Evolutionary conservation across 1,140 invertebrate genomes (phyloP), one percentile per base, ranked within the genome.

Genomic region (Anastatus disparis): DNA sequence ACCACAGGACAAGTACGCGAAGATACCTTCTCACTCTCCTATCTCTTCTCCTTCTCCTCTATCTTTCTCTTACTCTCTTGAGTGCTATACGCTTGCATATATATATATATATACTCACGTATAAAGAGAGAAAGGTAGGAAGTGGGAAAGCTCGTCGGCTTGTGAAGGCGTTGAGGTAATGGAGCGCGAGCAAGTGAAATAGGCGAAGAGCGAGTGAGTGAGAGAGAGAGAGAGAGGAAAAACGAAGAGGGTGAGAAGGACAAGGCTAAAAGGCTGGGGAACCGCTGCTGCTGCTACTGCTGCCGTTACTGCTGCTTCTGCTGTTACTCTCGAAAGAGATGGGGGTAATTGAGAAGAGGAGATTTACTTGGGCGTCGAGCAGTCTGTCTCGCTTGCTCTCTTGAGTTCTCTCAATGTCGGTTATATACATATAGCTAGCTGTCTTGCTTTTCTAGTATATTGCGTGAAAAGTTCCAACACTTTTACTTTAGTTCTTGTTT

Each of bases 321-420:
- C n/a, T n/a, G n/a, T n/a, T n/a, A n/a, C n/a, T n/a, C n/a, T n/a
- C n/a, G n/a, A n/a, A n/a, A 48, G 42, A 35, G 68, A 66, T 69
- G 74, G 76, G 77, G 82, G 83, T 84, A 85, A 85, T 85, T 84
- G 82, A 84, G 83, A 84, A 85, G 79, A 82, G 81, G 82, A 84
- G 82, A 85, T 84, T 85, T 84, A 84, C 82, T 83, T 80, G 76
- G 76, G 75, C 75, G 68, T 73, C 69, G 70, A 76, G 76, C 53
- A 63, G 59, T 53, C 48, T 55, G 53, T 35, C 65, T 55, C 50
- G 7, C 13, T 58, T 26, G 12, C 26, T 35, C 31, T 35, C 31
- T 35, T 10, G 4, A 6, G 10, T 10, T 35, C 31, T 35, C 31
- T 35, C n/a, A n/a, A n/a, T n/a, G n/a, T n/a, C n/a, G n/a, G n/a